Evolutionary conservation across 2,888 invertebrate genomes (phyloP), one percentile per base, ranked within the genome.

Genomic region (Hartigia nigra): DNA sequence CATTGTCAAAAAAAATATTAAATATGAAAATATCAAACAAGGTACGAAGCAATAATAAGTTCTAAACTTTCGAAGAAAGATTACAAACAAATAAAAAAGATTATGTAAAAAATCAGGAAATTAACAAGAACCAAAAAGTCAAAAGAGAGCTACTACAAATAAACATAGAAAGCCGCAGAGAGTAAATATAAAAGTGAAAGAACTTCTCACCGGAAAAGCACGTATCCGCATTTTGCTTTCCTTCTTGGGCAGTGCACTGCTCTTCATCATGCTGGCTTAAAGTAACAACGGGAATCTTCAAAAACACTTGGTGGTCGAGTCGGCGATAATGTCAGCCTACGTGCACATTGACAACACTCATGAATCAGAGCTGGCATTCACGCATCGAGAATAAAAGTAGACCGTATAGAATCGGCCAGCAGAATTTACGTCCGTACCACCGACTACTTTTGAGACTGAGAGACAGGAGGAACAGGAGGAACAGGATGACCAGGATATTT

Each of bases 181-280:
- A 39, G 23, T 39, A 39, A 39, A 39, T 39, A 39, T 39, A 39
- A 39, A 39, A 39, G 14, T 39, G 23, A 39, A 39, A 23, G 74
- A 72, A 82, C 76, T 84, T 95, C 97, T 98, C 94, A 98, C 98
- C 92, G 98, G 98, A 93, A 99, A 99, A 87, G 98, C 98, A 92
- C 98, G 95, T 91, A 99, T 99, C 92, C 99, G 95, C 98, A 98
- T 98, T 94, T 98, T 98, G 94, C 96, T 96, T 93, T 97, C 97
- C 93, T 97, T 97, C 93, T 97, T 97, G 88, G 96, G 95, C 92
- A 96, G 93, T 88, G 95, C 94, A 92, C 95, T 93, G 91, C 93
- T 94, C 93, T 95, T 95, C 95, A 95, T 95, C 94, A 94, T 95
- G 88, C 86, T 85, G 86, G 85, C 81, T 84, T 82, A 82, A 81